Percentiles rank a stretch among this genome's conserved stretches.
Conservation (phyloP, 2,888 invertebrate species). For the Lepidochrysops patricia region DNA sequence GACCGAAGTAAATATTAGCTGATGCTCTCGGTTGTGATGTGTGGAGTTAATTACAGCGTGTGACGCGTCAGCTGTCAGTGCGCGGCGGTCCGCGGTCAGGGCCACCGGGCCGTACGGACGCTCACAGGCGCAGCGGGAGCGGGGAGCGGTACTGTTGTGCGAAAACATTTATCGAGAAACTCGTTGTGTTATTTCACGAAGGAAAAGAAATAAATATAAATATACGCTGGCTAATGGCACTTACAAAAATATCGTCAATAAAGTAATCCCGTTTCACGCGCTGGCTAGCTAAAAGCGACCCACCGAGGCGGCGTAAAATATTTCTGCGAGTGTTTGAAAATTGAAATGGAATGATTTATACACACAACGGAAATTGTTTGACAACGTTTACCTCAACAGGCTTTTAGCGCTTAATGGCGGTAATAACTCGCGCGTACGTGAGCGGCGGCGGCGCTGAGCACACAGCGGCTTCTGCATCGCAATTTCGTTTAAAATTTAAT, state of each 20-base stretch:
- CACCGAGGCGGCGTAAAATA: not conserved
- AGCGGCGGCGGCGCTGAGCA: slow-evolving; percentile 8
- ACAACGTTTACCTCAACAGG: not conserved
- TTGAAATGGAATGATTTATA: not conserved
- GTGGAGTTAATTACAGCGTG: not conserved
- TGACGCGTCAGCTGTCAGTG: not conserved
- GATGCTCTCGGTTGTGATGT: not conserved
- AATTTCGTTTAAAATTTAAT: slow-evolving; percentile 21
- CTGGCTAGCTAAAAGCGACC: not conserved
- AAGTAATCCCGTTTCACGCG: not conserved
- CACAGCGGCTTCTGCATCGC: slow-evolving; percentile 12
- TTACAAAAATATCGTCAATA: not conserved
- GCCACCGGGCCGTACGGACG: not conserved
- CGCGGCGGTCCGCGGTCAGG: not conserved
- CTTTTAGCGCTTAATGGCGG: not conserved
- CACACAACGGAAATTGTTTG: not conserved
- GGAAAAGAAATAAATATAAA: not conserved
- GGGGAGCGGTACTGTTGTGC: not conserved
- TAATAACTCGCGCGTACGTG: slow-evolving; percentile 5
- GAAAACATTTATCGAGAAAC: not conserved
- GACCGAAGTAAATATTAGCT: not conserved
- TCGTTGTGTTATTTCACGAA: not conserved
- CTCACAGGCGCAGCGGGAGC: not conserved
- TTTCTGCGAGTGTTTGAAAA: not conserved
- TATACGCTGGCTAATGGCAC: not conserved